Evolutionary conservation across 2,888 invertebrate species (phyloP), one percentile per base, ranked within the genome.

Genomic region (Crioceris asparagi): DNA sequence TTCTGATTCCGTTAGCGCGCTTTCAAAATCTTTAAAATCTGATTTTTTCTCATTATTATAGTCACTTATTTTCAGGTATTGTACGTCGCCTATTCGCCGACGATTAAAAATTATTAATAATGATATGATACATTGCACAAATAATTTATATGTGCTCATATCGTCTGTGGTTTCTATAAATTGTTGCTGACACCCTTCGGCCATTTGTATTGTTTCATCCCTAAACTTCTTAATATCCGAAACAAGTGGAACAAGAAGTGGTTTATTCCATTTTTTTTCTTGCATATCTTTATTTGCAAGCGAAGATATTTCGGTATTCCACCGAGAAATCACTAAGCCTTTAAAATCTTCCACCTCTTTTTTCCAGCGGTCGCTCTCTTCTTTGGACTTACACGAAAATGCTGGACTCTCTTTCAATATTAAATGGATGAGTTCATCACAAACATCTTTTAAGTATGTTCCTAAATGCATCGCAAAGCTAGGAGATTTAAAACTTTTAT

Each of bases 381-480:
- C 32, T 29, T 17, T 11, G 7, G 47, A 41, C 14, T 35, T 27
- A 37, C 46, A 46, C 35, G 16, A 38, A 43, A 50, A 52, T 10
- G 47, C 49, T 4, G 11, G 15, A 27, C 38, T 43, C 35, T 45
- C 41, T 39, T 47, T 48, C 41, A 47, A 39, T 21, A 52, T 34
- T 19, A 50, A 30, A 40, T 46, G 41, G 19, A 7, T 37, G 10
- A 48, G 29, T 41, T 50, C 47, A 29, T 50, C 49, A 29, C 47
- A 50, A 19, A 35, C 40, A 6, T 31, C 17, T 40, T 50, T 51
- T 21, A 50, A 38, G 12, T 40, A 49, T 6, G 45, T 49, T 2
- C 50, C 49, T 25, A 50, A 36, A 37, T 50, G 49, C 45, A 51
- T 44, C 2, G 49, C 51, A 3, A 52, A 30, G 31, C 52, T 51